Conservation (phyloP, 1,140 invertebrate species). For the Melipona quadrifasciata region DNA sequence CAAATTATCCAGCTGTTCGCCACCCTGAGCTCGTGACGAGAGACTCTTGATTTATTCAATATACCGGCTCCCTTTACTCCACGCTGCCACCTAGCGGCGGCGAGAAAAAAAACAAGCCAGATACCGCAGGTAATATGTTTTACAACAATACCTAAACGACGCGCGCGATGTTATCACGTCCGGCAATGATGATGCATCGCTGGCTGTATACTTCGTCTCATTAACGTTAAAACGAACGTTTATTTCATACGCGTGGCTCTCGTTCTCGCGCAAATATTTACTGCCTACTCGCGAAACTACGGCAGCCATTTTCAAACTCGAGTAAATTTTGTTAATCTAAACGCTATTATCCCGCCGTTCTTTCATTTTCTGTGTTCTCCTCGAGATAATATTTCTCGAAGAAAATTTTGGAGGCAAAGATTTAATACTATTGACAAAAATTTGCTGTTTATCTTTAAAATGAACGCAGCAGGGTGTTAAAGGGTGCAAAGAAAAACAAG, state of each 20-base stretch:
- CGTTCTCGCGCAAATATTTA: neutral
- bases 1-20: constrained; percentile 6
- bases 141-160: constrained; percentile 36
- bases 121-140: constrained; percentile 27
- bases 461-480: too few species aligned
- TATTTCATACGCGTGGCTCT: neutral
- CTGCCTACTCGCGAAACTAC: neutral
- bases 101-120: neutral
- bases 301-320: neutral
- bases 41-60: constrained; percentile 29
- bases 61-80: neutral
- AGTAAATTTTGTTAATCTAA: neutral
- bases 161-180: constrained; percentile 25
- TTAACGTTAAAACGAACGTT: constrained; percentile 24
- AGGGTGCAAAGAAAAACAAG: too few species aligned
- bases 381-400: neutral
- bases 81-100: neutral
- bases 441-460: too few species aligned
- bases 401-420: neutral
- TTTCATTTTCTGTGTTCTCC: neutral
- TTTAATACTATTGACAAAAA: too few species aligned
- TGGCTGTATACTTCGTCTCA: constrained; percentile 19
- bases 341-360: neutral
- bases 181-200: constrained; percentile 23
- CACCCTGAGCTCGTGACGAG: neutral